phyloP scores from a whole-genome alignment of 2,113 vertebrate genomes.

The Phocoena sinus region DNA sequence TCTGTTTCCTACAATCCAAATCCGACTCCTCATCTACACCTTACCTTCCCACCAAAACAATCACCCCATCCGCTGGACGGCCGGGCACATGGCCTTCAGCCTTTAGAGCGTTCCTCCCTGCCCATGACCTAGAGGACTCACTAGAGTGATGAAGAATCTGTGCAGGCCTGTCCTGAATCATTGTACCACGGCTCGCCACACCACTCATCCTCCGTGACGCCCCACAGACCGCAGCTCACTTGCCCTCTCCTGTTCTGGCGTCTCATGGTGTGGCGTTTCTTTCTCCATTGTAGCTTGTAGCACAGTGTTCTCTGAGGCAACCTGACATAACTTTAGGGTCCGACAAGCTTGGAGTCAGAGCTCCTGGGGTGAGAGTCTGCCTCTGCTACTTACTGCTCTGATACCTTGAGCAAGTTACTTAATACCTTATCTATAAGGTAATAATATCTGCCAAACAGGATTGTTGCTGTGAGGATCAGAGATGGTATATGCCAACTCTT shows the following conservation, averaged over 20 bases:
- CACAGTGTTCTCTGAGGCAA: background rate
- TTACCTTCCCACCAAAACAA: background rate
- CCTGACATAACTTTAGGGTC: background rate
- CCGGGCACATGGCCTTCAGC: background rate
- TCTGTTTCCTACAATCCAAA: background rate
- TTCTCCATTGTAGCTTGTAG: too few species aligned
- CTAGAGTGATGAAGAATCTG: background rate
- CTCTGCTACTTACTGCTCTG: background rate
- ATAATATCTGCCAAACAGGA: background rate
- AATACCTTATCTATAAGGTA: background rate
- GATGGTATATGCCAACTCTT: background rate
- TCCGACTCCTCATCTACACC: background rate
- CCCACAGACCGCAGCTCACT: background rate
- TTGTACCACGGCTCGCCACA: background rate
- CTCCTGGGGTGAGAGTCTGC: background rate
- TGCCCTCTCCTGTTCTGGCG: background rate
- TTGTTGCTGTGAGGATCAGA: background rate
- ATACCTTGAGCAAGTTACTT: background rate
- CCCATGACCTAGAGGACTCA: background rate
- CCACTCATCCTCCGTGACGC: fast-evolving
- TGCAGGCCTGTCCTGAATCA: background rate
- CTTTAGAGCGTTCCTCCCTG: background rate
- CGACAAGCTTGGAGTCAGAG: background rate
- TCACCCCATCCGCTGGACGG: background rate
- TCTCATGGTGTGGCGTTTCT: background rate